These are phyloP conservation scores for Eristalis arbustorum DNA, from an alignment of 2,888 invertebrate genomes.

Conservation along the genomic window DNA sequence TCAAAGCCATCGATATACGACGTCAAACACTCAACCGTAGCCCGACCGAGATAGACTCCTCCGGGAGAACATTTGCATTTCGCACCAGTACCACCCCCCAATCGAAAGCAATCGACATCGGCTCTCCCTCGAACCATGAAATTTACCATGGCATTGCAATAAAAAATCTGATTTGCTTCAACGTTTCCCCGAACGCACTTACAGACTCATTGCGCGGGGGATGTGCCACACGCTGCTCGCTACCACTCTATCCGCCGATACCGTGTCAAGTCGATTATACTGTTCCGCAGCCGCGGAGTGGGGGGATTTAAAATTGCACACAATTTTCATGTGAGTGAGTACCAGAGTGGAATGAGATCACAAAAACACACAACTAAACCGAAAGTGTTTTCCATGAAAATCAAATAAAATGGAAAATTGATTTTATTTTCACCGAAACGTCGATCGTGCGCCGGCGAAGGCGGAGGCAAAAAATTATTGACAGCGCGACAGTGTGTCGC, in stretches of 20 bases:
- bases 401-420: conserved; percentile 69
- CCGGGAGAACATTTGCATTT: conserved; percentile 42
- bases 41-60: background rate
- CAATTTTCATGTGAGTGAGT: conserved; percentile 55
- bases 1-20: background rate
- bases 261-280: conserved; percentile 65
- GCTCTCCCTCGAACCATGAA: conserved; percentile 2
- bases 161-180: conserved; percentile 42
- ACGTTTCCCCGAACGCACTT: conserved; percentile 12
- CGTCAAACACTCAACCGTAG: background rate
- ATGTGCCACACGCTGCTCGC: conserved; percentile 10
- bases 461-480: conserved; percentile 52
- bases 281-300: conserved; percentile 27
- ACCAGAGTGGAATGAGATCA: background rate
- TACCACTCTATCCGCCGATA: conserved; percentile 52
- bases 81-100: background rate
- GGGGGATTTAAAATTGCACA: conserved; percentile 61
- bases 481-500: conserved; percentile 68
- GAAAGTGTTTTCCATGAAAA: conserved; percentile 69
- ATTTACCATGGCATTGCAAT: conserved; percentile 37
- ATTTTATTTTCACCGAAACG: conserved; percentile 58
- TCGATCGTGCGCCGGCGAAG: background rate
- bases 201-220: background rate
- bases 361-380: conserved; percentile 29
- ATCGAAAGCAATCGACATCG: background rate